Conservation (phyloP, 2,888 invertebrate species). For the Serripes groenlandicus region DNA sequence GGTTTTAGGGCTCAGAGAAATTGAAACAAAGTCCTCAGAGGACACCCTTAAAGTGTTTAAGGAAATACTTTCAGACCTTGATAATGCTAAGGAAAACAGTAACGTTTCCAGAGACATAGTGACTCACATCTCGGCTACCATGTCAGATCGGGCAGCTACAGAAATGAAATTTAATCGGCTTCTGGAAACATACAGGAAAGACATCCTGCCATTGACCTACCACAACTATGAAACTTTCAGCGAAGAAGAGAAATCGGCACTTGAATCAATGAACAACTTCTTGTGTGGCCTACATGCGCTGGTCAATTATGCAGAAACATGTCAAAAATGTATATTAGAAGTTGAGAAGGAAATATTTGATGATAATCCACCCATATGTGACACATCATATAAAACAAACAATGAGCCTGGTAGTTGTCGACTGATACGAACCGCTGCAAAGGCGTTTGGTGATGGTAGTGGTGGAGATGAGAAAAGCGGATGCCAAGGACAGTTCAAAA, state of each 20-base stretch:
- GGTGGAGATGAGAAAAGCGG: slow-evolving; percentile 55
- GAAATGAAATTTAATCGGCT: slow-evolving; percentile 53
- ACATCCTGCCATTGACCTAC: slow-evolving; percentile 35
- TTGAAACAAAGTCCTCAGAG: slow-evolving; percentile 50
- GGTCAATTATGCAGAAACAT: slow-evolving; percentile 51
- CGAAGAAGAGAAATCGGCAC: slow-evolving; percentile 23
- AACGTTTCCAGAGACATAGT: slow-evolving; percentile 34
- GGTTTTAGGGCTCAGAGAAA: slow-evolving; percentile 55
- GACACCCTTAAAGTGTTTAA: slow-evolving; percentile 43
- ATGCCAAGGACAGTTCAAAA: slow-evolving; percentile 37
- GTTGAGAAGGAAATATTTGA: slow-evolving; percentile 36
- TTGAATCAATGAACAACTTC: slow-evolving; percentile 26
- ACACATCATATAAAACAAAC: slow-evolving; percentile 36
- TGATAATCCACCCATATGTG: slow-evolving; percentile 22
- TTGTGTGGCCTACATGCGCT: slow-evolving; percentile 60
- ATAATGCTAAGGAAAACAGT: slow-evolving; percentile 9
- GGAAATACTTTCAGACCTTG: slow-evolving; percentile 43
- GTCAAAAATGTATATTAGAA: slow-evolving; percentile 23
- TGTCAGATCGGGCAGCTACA: slow-evolving; percentile 55
- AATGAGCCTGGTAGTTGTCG: slow-evolving; percentile 42
- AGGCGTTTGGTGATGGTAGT: slow-evolving; percentile 51
- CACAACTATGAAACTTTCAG: slow-evolving; percentile 19
- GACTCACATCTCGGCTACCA: slow-evolving; percentile 29
- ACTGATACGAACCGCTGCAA: slow-evolving; percentile 47
- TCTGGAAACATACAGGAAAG: slow-evolving; percentile 38